Evolutionary conservation across 2,797 vertebrate genomes (phyloP).

Genomic region (Anguilla megastoma): DNA sequence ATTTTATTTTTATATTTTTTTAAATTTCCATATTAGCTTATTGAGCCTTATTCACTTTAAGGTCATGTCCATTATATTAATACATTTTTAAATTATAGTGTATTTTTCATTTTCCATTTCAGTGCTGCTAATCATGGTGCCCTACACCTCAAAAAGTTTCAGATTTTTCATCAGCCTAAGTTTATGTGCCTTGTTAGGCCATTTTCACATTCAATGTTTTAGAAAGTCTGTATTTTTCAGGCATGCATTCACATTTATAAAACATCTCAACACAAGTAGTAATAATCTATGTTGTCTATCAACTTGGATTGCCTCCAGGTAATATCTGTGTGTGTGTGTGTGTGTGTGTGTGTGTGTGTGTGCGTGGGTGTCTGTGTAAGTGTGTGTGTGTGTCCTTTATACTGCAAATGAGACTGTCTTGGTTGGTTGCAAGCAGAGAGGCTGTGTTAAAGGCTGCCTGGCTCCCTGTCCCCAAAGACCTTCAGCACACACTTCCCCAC

Average conservation of each 20-base stretch:
- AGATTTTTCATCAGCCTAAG: too few relatives aligned
- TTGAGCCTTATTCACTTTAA: too few relatives aligned
- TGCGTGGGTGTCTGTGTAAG: too few relatives aligned
- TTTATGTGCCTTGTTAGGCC: too few relatives aligned
- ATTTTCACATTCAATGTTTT: too few relatives aligned
- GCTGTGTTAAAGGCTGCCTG: constrained; percentile 15
- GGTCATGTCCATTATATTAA: too few relatives aligned
- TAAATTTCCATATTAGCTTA: too few relatives aligned
- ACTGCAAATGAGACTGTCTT: constrained; percentile 26
- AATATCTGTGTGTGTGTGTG: not conserved
- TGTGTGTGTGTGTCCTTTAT: not conserved
- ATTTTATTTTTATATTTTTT: too few relatives aligned
- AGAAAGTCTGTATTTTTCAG: not conserved
- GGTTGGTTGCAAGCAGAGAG: constrained; percentile 15
- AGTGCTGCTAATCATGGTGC: too few relatives aligned
- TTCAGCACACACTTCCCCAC: constrained; percentile 31
- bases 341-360: not conserved
- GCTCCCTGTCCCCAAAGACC: constrained; percentile 26
- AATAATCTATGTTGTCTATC: not conserved
- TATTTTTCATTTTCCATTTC: too few relatives aligned
- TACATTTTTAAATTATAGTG: too few relatives aligned
- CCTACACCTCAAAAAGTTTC: too few relatives aligned
- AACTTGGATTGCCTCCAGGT: not conserved
- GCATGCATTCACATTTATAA: not conserved
- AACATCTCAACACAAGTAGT: not conserved